A percentile compares a stretch with the other conserved stretches of the same genome.
Evolutionary conservation across 2,113 vertebrate genomes (phyloP).

Genomic region (Corythornis madagascariensis): DNA sequence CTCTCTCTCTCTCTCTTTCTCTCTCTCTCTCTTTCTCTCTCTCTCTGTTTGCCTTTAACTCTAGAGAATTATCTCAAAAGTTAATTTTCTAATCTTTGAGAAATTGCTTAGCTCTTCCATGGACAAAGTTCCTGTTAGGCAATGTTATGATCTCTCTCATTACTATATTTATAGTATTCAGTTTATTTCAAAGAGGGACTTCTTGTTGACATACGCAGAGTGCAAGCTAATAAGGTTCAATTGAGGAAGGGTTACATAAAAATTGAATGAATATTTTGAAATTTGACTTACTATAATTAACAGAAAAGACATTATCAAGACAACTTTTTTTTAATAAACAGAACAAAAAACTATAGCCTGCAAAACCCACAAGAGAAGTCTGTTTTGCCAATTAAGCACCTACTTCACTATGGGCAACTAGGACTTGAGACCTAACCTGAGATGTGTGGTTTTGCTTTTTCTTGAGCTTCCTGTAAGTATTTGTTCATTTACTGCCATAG

Average conservation of each 20-base stretch:
- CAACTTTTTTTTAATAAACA: neutral
- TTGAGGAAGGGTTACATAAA: neutral
- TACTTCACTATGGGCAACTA: neutral
- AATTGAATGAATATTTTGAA: neutral
- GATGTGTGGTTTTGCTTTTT: slow-evolving; percentile 32
- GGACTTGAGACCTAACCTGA: neutral
- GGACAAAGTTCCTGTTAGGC: neutral
- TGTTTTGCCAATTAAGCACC: slow-evolving; percentile 7
- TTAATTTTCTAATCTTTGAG: neutral
- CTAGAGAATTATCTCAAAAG: neutral
- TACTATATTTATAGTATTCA: neutral
- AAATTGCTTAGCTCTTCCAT: neutral
- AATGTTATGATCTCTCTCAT: neutral
- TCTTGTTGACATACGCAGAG: neutral
- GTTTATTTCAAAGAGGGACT: neutral
- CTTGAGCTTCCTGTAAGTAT: slow-evolving; percentile 6
- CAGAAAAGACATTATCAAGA: neutral
- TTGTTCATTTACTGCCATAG: slow-evolving; percentile 56
- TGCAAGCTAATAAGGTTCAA: neutral
- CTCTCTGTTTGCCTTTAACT: neutral
- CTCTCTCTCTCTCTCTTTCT: too few species aligned
- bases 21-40: too few species aligned
- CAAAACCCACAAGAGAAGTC: neutral
- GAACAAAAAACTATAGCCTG: neutral
- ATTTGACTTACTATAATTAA: neutral